These are phyloP conservation scores for Eupithecia dodoneata DNA, from an alignment of 2,888 invertebrate species.

Conservation along the genomic window DNA sequence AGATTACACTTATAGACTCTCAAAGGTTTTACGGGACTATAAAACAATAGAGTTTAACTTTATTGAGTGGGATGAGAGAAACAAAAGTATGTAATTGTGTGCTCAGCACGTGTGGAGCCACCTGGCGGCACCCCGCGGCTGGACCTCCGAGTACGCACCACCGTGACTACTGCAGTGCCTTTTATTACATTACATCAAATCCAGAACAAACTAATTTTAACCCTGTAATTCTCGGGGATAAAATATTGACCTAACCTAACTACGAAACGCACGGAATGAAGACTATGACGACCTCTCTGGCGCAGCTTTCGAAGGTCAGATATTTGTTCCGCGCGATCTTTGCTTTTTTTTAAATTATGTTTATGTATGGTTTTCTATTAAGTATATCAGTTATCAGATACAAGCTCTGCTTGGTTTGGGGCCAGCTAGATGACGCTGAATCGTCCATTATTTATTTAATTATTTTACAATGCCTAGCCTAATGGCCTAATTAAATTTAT, in stretches of 20 bases:
- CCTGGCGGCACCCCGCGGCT: conserved; percentile 68
- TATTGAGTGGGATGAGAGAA: conserved; percentile 30
- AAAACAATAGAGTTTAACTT: conserved; percentile 18
- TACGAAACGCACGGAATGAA: background rate
- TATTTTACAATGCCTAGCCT: too few relatives aligned
- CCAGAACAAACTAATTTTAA: conserved; percentile 3
- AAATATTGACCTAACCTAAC: background rate
- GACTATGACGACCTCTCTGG: too few relatives aligned
- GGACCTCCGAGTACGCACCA: conserved; percentile 51
- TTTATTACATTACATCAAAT: conserved; percentile 7
- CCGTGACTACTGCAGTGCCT: conserved; percentile 21
- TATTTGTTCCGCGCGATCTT: too few relatives aligned
- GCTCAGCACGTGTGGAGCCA: conserved; percentile 66
- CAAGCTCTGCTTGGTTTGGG: too few relatives aligned
- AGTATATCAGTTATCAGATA: too few relatives aligned
- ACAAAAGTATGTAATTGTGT: conserved; percentile 44
- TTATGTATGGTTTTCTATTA: too few relatives aligned
- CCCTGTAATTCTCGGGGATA: background rate
- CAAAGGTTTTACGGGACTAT: conserved; percentile 17
- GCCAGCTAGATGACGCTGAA: too few relatives aligned
- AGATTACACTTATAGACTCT: background rate
- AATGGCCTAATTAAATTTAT: too few relatives aligned
- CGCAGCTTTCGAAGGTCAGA: too few relatives aligned
- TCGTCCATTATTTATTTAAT: too few relatives aligned
- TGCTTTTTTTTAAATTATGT: too few relatives aligned